Conservation (phyloP, 2,797 vertebrate species). For the Pseudotriccus pelzelni region DNA sequence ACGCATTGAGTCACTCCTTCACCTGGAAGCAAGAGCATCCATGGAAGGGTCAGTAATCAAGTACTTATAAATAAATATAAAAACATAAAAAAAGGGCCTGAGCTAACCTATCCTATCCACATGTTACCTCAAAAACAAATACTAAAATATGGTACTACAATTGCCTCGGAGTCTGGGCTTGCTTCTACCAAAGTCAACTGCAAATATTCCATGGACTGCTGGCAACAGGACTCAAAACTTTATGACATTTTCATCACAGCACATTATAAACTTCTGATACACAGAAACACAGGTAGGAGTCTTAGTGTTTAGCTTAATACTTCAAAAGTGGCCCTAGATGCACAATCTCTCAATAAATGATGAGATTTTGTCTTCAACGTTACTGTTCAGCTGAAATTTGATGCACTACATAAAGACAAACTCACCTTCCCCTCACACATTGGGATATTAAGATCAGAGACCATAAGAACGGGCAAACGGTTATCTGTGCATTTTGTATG, state of each 20-base stretch:
- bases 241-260: neutral
- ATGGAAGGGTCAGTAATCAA: neutral
- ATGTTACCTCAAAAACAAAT: neutral
- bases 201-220: neutral
- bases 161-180: neutral
- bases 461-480: neutral
- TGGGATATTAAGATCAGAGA: neutral
- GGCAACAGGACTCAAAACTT: neutral
- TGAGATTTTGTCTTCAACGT: accelerated
- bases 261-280: neutral
- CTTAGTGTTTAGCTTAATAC: neutral
- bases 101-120: neutral
- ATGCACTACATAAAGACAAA: neutral
- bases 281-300: neutral
- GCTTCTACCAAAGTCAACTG: neutral
- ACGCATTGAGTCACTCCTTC: neutral
- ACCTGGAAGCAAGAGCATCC: neutral
- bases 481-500: neutral
- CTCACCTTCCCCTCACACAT: neutral
- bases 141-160: neutral
- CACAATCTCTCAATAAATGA: neutral
- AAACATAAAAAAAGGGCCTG: neutral
- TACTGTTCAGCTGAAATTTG: neutral
- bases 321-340: neutral
- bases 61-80: neutral